Conservation (phyloP, 2,797 vertebrate genomes). For the Threskiornis aethiopicus region DNA sequence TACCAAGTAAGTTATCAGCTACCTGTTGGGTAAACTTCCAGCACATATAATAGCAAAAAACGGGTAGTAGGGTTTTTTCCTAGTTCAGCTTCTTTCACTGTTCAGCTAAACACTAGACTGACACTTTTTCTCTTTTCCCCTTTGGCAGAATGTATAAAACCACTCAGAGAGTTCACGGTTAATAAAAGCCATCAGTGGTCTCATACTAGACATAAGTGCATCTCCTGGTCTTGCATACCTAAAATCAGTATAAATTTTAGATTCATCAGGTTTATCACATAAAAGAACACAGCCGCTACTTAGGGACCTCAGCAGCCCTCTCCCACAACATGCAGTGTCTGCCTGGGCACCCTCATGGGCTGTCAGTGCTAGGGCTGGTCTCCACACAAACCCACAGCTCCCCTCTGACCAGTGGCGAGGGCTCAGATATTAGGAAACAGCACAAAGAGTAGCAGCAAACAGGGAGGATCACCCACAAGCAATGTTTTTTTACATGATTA, state of each 20-base stretch:
- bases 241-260: neutral
- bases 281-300: neutral
- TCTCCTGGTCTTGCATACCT: neutral
- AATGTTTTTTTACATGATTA: neutral
- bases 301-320: neutral
- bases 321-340: neutral
- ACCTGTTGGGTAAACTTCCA: neutral
- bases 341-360: neutral
- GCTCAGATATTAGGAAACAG: neutral
- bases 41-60: neutral
- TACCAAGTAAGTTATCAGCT: neutral
- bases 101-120: neutral
- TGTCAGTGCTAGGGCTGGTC: neutral
- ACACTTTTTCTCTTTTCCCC: neutral
- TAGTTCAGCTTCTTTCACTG: neutral
- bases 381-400: neutral
- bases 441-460: neutral
- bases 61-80: neutral
- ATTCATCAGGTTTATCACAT: neutral
- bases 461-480: neutral
- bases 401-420: neutral
- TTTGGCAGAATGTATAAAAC: neutral
- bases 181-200: neutral
- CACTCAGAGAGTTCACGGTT: neutral
- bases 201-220: neutral